Evolutionary conservation across 2,888 invertebrate genomes (phyloP).

Genomic region (Hedya salicella): DNA sequence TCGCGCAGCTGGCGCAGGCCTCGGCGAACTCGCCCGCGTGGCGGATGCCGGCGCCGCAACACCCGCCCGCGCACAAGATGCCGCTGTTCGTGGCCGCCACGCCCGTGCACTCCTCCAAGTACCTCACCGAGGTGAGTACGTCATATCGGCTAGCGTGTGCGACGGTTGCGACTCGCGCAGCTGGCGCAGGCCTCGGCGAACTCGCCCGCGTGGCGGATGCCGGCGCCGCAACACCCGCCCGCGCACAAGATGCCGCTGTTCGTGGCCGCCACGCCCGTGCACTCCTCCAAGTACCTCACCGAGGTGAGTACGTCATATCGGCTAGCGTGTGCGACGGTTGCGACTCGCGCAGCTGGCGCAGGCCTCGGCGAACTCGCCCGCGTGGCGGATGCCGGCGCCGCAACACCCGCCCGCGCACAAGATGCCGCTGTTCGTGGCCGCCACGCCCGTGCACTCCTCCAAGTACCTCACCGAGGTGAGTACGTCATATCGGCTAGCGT

Average conservation of each 20-base stretch:
- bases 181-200: constrained; percentile 94
- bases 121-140: constrained; percentile 90
- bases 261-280: constrained; percentile 94
- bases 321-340: constrained; percentile 96
- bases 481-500: too few relatives aligned
- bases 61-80: constrained; percentile 93
- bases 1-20: constrained; percentile 95
- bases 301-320: constrained; percentile 87
- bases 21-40: constrained; percentile 97
- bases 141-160: constrained; percentile 94
- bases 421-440: not conserved
- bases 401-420: constrained; percentile 91
- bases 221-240: constrained; percentile 91
- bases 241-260: constrained; percentile 96
- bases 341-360: constrained; percentile 95
- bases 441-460: not conserved
- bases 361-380: constrained; percentile 95
- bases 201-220: constrained; percentile 96
- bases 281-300: constrained; percentile 93
- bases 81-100: constrained; percentile 96
- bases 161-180: constrained; percentile 95
- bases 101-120: constrained; percentile 93
- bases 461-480: too few relatives aligned
- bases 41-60: constrained; percentile 93
- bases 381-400: constrained; percentile 94